These are phyloP conservation scores for Haliaeetus leucogaster DNA, from an alignment of 2,113 vertebrate species.

Conservation along the genomic window DNA sequence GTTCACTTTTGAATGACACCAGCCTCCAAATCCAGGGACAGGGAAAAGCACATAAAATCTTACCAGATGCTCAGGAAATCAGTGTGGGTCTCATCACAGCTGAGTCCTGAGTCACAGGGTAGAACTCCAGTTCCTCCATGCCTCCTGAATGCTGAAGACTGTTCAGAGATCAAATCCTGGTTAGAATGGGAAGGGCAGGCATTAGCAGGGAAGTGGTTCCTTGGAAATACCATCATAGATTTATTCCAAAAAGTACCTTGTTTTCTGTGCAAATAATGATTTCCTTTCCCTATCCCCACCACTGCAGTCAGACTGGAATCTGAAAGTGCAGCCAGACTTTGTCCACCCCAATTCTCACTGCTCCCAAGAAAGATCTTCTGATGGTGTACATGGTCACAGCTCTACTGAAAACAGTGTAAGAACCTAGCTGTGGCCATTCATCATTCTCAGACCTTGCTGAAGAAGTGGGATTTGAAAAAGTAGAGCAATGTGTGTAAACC, in stretches of 20 bases:
- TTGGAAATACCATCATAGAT: background rate
- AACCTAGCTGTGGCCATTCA: background rate
- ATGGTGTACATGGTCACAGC: background rate
- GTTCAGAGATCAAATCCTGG: background rate
- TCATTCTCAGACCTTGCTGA: background rate
- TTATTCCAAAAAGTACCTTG: background rate
- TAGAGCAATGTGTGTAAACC: background rate
- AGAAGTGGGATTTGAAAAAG: background rate
- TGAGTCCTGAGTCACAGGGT: background rate
- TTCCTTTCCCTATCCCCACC: background rate
- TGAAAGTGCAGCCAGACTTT: background rate
- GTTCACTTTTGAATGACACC: background rate
- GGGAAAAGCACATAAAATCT: background rate
- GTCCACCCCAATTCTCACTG: background rate
- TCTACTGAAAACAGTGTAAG: background rate
- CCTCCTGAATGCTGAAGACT: background rate
- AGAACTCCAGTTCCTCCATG: background rate
- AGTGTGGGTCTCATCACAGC: background rate
- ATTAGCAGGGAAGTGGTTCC: background rate
- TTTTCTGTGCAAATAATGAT: background rate
- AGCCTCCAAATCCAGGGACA: background rate
- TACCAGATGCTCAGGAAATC: background rate
- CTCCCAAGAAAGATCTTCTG: background rate
- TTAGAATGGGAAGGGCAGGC: background rate
- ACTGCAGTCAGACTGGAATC: background rate